These are phyloP conservation scores for Sipha maydis DNA, from an alignment of 2,888 invertebrate species.

Conservation along the genomic window DNA sequence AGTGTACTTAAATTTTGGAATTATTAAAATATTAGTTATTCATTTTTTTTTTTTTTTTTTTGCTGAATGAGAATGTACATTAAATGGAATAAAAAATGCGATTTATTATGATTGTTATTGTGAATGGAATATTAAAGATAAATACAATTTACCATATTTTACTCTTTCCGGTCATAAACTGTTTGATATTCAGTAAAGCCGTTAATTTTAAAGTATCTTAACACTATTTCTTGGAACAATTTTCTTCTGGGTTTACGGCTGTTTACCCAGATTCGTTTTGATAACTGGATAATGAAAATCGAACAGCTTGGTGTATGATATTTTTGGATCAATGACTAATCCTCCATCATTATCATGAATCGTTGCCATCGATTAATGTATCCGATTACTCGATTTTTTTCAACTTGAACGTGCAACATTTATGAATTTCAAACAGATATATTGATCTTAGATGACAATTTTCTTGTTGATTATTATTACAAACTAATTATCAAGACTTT, in stretches of 20 bases:
- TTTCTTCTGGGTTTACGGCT: not conserved
- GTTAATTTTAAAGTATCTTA: constrained; percentile 19
- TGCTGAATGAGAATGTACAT: no score
- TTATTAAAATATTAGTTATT: no score
- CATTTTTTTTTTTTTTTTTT: no score
- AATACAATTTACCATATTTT: not conserved
- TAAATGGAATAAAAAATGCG: no score
- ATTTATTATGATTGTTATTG: no score
- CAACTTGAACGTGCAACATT: constrained; percentile 30
- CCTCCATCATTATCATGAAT: not conserved
- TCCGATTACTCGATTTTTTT: not conserved
- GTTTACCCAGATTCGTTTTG: not conserved
- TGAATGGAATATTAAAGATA: no score
- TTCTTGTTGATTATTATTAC: no score
- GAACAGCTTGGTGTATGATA: constrained; percentile 30
- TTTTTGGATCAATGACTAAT: not conserved
- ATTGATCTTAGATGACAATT: not conserved
- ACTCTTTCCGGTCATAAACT: not conserved
- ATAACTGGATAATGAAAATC: not conserved
- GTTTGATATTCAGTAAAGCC: constrained; percentile 35
- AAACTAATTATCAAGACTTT: no score
- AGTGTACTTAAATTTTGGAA: no score
- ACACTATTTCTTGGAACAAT: no score
- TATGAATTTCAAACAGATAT: not conserved
- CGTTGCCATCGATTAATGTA: not conserved